Evolutionary conservation across 35 echinoderm and acorn worm species (phyloP), one percentile per base, ranked within the genome.

Genomic region (Acanthaster planci): DNA sequence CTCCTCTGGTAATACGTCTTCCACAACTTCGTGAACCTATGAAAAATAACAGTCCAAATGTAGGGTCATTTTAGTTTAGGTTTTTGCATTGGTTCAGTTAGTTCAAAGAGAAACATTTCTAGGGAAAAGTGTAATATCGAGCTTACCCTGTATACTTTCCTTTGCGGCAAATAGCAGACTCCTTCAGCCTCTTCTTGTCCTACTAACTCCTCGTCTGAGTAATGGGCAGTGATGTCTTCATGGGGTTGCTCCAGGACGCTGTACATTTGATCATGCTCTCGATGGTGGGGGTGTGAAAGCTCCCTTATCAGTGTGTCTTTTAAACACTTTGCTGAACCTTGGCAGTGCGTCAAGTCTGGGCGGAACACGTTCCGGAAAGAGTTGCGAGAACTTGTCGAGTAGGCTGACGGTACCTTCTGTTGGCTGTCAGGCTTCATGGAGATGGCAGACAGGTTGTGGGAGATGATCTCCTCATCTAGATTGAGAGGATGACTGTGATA

Each of bases 341-440:
- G 64, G 54, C 94, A 92, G 57, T 93, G 89, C 0, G 86, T 97
- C 67, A 97, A 57, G 75, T 97, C 94, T 0, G 94, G 94, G 39
- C 90, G 86, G 84, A 97, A 97, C 78, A 97, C 75, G 51, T 93
- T 97, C 39, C 94, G 82, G 84, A 97, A 97, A 17, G 94, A 97
- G 53, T 97, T 97, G n/a, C 90, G 86, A 5, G 40, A 60, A 38
- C 40, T 60, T 3, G 82, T 56, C 50, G 90, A 67, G 39, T 82
- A 53, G 39, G 84, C 79, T 2, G 8, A 22, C 12, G 89, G 80
- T 12, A 91, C 19, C n/a, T 56, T 84, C 12, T 53, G 59, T 53
- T 80, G 32, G 17, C 35, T 52, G 22, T 84, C 85, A 0, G 85
- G 89, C 47, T 87, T 91, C 80, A 47, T 79, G 1, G 93, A 95